Percentiles rank a stretch among this genome's conserved stretches.
These are phyloP conservation scores for Cydia pomonella DNA, from an alignment of 1,140 invertebrate genomes.

Conservation along the genomic window DNA sequence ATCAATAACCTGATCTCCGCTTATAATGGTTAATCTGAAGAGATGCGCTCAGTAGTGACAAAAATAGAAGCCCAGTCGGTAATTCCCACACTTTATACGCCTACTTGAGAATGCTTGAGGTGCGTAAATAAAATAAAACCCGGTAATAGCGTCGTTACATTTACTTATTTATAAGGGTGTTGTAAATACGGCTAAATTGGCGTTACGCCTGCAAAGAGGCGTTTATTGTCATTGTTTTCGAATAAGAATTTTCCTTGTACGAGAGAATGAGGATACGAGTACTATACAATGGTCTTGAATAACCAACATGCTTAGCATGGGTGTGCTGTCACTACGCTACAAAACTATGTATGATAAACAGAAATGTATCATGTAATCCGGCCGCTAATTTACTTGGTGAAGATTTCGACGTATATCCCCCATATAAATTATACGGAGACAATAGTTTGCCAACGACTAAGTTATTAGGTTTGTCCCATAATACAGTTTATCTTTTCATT, in stretches of 20 bases:
- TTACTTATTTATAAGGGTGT: constrained; percentile 51
- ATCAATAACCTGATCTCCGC: neutral
- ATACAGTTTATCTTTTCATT: too few relatives aligned
- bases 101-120: constrained; percentile 60
- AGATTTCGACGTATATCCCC: too few relatives aligned
- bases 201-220: constrained; percentile 20
- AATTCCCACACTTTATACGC: constrained; percentile 67
- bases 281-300: constrained; percentile 2
- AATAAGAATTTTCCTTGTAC: constrained; percentile 7
- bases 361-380: too few relatives aligned
- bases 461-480: too few relatives aligned
- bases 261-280: neutral
- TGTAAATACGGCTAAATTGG: constrained; percentile 34
- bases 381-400: too few relatives aligned
- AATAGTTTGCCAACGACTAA: too few relatives aligned
- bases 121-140: constrained; percentile 67
- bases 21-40: neutral
- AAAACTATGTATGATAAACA: too few relatives aligned
- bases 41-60: neutral
- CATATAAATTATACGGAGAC: too few relatives aligned
- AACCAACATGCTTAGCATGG: neutral
- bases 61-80: constrained; percentile 41
- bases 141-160: constrained; percentile 56
- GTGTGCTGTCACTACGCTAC: too few relatives aligned
- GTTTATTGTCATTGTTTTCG: constrained; percentile 29